Percentiles rank a stretch among this genome's conserved stretches.
phyloP scores from a whole-genome alignment of 2,888 invertebrate genomes.

The Geotrupes spiniger region DNA sequence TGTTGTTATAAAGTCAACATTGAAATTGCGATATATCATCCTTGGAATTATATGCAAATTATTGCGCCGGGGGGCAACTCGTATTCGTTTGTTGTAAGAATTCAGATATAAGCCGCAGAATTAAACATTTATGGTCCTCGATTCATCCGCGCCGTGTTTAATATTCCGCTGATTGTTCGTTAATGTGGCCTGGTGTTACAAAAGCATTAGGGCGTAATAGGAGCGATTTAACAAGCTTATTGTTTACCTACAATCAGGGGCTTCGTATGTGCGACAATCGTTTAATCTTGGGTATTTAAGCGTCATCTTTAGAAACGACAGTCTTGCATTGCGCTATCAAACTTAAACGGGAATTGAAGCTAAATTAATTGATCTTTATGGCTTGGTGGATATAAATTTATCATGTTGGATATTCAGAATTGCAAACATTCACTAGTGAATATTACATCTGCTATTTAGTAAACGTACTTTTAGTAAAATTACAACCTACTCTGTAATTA shows the following conservation, averaged over 20 bases:
- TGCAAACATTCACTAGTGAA: too few species aligned
- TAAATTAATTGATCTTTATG: too few species aligned
- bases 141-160: constrained; percentile 33
- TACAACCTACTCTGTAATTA: too few species aligned
- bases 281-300: constrained; percentile 1
- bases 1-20: too few species aligned
- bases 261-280: background rate
- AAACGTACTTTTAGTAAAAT: too few species aligned
- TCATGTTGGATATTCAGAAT: too few species aligned
- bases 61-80: too few species aligned
- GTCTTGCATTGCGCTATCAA: background rate
- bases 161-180: constrained; percentile 37
- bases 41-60: too few species aligned
- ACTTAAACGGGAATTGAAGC: background rate
- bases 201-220: constrained; percentile 27
- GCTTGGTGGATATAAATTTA: too few species aligned
- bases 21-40: too few species aligned
- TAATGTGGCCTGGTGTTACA: constrained; percentile 27
- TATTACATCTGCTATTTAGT: too few species aligned
- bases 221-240: constrained; percentile 31
- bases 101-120: background rate
- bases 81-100: background rate
- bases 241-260: constrained; percentile 17
- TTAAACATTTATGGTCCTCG: constrained; percentile 21
- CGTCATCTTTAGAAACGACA: constrained; percentile 4